Percentiles rank a stretch among this genome's conserved stretches.
phyloP scores from a whole-genome alignment of 2,113 vertebrate species.

The Tiliqua scincoides region DNA sequence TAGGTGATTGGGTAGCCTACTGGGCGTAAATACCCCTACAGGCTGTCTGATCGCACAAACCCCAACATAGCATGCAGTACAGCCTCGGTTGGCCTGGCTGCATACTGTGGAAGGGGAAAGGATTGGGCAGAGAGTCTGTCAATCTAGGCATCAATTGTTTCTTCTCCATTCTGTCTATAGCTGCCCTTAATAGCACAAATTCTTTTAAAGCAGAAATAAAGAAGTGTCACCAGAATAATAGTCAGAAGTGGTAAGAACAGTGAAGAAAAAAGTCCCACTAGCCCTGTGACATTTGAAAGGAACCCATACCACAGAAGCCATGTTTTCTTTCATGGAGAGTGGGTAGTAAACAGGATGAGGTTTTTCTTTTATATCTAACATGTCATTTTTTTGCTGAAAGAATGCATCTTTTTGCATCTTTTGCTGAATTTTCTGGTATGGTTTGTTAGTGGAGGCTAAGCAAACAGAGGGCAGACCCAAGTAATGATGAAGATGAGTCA shows the following conservation, averaged over 20 bases:
- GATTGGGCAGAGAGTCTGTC: not conserved
- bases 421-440: not conserved
- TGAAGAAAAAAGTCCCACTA: not conserved
- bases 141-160: not conserved
- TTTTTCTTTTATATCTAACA: not conserved
- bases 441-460: not conserved
- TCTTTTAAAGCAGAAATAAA: not conserved
- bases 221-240: not conserved
- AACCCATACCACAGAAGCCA: too few relatives aligned
- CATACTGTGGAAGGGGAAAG: too few relatives aligned
- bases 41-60: too few relatives aligned
- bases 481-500: slow-evolving; percentile 18
- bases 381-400: not conserved
- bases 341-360: not conserved
- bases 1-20: too few relatives aligned
- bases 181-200: not conserved
- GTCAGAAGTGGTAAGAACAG: too few relatives aligned
- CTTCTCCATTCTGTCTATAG: not conserved
- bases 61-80: too few relatives aligned
- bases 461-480: not conserved
- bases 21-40: too few relatives aligned
- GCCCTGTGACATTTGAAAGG: not conserved
- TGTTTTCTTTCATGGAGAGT: not conserved
- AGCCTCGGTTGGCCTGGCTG: too few relatives aligned
- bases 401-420: not conserved